A percentile compares a stretch with the other conserved stretches of the same genome.
phyloP scores from a whole-genome alignment of 2,113 vertebrate genomes.

The Callionymus lyra region DNA sequence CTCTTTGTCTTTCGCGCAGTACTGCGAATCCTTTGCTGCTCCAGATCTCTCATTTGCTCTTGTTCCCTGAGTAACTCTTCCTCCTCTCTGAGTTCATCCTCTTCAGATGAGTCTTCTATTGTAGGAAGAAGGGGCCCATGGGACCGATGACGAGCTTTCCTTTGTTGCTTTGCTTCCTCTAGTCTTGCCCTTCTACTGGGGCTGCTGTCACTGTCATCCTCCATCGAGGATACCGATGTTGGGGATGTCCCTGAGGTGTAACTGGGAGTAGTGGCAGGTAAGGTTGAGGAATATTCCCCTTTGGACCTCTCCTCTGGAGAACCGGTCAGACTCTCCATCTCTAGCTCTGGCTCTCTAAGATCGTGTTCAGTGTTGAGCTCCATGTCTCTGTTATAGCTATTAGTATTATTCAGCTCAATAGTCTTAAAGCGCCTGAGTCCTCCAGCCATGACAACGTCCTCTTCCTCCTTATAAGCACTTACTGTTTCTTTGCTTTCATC shows the following conservation, averaged over 20 bases:
- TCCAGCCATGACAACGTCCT: constrained; percentile 72
- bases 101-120: constrained; percentile 95
- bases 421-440: constrained; percentile 94
- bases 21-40: constrained; percentile 94
- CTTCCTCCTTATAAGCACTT: constrained; percentile 54
- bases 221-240: constrained; percentile 93
- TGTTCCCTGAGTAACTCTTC: constrained; percentile 94
- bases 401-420: constrained; percentile 92
- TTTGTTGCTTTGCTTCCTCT: constrained; percentile 94
- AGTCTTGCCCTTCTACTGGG: constrained; percentile 90
- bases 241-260: constrained; percentile 95
- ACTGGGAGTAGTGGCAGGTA: constrained; percentile 91
- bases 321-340: constrained; percentile 97
- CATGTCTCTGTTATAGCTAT: constrained; percentile 79
- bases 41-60: constrained; percentile 96
- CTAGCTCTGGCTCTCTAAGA: constrained; percentile 84
- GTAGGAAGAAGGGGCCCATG: constrained; percentile 93
- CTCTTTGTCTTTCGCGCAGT: constrained; percentile 91
- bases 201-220: constrained; percentile 97
- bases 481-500: constrained; percentile 74
- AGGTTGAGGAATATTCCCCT: constrained; percentile 91
- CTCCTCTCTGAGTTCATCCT: constrained; percentile 94
- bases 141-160: constrained; percentile 91
- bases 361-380: constrained; percentile 81
- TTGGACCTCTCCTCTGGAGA: constrained; percentile 92